Percentiles rank a stretch among this genome's conserved stretches.
Conservation (phyloP, 2,888 invertebrate genomes). For the Clepsis dumicolana region DNA sequence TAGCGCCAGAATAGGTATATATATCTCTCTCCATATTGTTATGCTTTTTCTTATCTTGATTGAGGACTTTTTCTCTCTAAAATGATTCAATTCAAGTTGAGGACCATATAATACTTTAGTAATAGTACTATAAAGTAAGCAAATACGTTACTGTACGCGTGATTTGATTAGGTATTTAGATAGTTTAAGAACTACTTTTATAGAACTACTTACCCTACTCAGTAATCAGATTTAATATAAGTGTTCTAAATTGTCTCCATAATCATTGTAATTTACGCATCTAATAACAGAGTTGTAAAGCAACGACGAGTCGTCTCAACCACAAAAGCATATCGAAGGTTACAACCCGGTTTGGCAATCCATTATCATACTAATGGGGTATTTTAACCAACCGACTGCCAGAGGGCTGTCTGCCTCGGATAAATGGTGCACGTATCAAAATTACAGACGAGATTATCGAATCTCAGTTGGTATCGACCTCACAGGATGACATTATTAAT, state of each 20-base stretch:
- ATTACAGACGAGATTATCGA: neutral
- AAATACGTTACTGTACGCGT: too few species aligned
- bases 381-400: constrained; percentile 52
- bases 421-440: constrained; percentile 6
- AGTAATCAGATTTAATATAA: neutral
- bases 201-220: neutral
- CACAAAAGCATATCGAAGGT: constrained; percentile 52
- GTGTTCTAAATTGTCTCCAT: neutral
- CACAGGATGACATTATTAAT: too few species aligned
- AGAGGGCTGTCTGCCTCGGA: constrained; percentile 25
- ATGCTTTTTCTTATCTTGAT: neutral
- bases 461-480: neutral
- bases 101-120: neutral
- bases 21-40: neutral
- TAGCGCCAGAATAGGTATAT: too few species aligned
- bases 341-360: constrained; percentile 63
- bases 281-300: constrained; percentile 6
- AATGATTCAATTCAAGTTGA: neutral
- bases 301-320: constrained; percentile 23
- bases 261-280: neutral
- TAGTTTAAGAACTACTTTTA: too few species aligned
- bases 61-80: neutral
- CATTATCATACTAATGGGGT: constrained; percentile 79
- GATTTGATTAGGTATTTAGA: too few species aligned
- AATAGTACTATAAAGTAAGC: neutral